Conservation (phyloP, 2,888 invertebrate genomes). For the Xylophagus ater region DNA sequence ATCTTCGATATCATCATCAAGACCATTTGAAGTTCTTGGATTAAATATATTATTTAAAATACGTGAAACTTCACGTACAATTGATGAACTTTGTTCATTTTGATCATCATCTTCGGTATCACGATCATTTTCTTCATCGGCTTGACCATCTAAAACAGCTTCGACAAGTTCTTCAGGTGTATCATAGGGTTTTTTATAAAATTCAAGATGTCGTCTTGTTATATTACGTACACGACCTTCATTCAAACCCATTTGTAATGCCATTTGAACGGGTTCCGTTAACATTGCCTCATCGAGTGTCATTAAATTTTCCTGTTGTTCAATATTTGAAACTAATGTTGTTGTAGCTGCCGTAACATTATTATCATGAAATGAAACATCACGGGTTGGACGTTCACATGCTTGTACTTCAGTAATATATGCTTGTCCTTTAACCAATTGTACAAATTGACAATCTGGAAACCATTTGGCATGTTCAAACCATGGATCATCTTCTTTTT, state of each 20-base stretch:
- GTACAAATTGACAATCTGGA: conserved; percentile 74
- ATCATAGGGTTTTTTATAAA: conserved; percentile 50
- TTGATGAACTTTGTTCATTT: conserved; percentile 13
- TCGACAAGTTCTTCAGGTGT: conserved; percentile 61
- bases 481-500: conserved; percentile 84
- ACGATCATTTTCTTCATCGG: conserved; percentile 40
- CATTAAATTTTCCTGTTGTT: too few relatives aligned
- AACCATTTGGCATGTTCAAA: conserved; percentile 91
- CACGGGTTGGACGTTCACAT: conserved; percentile 10
- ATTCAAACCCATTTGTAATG: conserved; percentile 50
- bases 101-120: conserved; percentile 14
- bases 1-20: not conserved
- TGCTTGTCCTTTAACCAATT: conserved; percentile 66
- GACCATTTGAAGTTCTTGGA: not conserved
- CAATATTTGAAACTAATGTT: conserved; percentile 2
- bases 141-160: conserved; percentile 57
- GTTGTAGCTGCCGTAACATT: not conserved
- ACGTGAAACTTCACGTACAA: conserved; percentile 20
- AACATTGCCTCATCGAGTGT: conserved; percentile 39
- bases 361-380: not conserved
- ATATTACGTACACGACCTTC: conserved; percentile 47
- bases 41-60: conserved; percentile 19
- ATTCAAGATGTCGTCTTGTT: conserved; percentile 45
- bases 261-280: conserved; percentile 41
- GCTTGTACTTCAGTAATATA: conserved; percentile 50